phyloP scores from a whole-genome alignment of 2,113 vertebrate species.

The Microcebus tavaratra region DNA sequence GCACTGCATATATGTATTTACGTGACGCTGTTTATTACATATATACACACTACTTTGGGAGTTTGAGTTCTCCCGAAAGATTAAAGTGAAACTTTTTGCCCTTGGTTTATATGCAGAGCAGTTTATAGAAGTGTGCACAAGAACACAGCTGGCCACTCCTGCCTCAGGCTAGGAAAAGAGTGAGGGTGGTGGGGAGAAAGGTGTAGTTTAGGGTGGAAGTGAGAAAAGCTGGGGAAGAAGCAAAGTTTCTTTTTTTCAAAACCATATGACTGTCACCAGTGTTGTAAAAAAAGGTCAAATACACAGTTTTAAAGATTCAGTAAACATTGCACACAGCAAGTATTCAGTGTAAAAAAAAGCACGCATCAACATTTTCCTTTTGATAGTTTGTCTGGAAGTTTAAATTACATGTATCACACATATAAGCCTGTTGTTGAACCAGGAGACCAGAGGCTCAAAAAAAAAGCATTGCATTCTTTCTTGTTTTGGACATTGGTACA shows the following conservation, averaged over 20 bases:
- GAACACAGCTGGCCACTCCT: constrained; percentile 61
- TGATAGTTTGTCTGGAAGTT: constrained; percentile 82
- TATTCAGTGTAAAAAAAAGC: constrained; percentile 88
- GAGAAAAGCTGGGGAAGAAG: constrained; percentile 72
- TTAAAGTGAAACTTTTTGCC: constrained; percentile 54
- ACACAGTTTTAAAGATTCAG: constrained; percentile 84
- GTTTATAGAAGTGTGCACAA: constrained; percentile 32
- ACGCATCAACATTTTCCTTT: constrained; percentile 77
- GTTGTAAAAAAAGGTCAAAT: constrained; percentile 81
- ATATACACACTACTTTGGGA: constrained; percentile 52
- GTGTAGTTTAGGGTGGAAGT: constrained; percentile 70
- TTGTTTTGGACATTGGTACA: constrained; percentile 80
- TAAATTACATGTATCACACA: constrained; percentile 81
- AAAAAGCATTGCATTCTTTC: constrained; percentile 78
- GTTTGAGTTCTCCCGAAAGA: constrained; percentile 66
- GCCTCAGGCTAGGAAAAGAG: constrained; percentile 60
- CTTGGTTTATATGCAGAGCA: constrained; percentile 53
- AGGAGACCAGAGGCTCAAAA: constrained; percentile 81
- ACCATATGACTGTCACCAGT: constrained; percentile 84
- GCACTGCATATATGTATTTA: constrained; percentile 51
- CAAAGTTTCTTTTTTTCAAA: constrained; percentile 74
- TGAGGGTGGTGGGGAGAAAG: constrained; percentile 29
- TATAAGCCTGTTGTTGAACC: constrained; percentile 83
- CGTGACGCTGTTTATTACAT: not conserved
- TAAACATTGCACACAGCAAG: constrained; percentile 90